Base-by-base conservation (phyloP, 1,140 invertebrate genomes). In the Drepana arcuata region DNA sequence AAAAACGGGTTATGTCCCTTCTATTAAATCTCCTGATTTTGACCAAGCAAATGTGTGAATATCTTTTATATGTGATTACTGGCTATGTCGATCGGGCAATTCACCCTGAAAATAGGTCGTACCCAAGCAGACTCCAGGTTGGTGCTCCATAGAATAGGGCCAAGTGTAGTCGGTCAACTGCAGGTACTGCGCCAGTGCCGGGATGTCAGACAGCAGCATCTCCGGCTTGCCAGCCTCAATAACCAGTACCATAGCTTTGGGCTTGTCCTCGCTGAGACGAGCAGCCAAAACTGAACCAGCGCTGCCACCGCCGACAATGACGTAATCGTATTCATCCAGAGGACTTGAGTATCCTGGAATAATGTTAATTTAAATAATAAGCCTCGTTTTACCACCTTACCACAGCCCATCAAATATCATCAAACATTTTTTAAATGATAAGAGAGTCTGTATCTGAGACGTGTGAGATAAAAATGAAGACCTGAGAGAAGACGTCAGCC, bases 261-360 rank as follows among this genome's bases (percentile, higher is more conserved):
- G 72, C 39, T 85, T 84, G 4, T 90, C 81, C 68, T 94, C 92
- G 0, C 94, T 92, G 9, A 98, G 82, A 10, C 95, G 86, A 33
- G 92, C 93, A 1, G 95, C 95, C 9, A 98, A 70, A 1, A 97
- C 95, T 1, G 93, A 93, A 0, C 96, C 96, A 0, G 95, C 92
- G 2, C 93, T 93, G 1, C 91, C 95, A 4, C 89, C 95, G 1
- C 96, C 96, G 7, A 98, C 87, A 34, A 94, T 89, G 38, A 94
- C 85, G 47, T 94, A 94, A 62, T 94, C 92, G 64, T 94, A 94
- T 61, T 90, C 77, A n/a, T 71, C 56, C 7, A 69, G 39, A 0
- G 61, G 53, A 14, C 49, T 33, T 16, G 28, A 44, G 33, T 58
- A 66, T 16, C 61, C 61, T 73, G 42, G 29, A 70, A 62, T 29